These are phyloP conservation scores for Alectura lathami DNA, from an alignment of 2,113 vertebrate species.

Conservation along the genomic window DNA sequence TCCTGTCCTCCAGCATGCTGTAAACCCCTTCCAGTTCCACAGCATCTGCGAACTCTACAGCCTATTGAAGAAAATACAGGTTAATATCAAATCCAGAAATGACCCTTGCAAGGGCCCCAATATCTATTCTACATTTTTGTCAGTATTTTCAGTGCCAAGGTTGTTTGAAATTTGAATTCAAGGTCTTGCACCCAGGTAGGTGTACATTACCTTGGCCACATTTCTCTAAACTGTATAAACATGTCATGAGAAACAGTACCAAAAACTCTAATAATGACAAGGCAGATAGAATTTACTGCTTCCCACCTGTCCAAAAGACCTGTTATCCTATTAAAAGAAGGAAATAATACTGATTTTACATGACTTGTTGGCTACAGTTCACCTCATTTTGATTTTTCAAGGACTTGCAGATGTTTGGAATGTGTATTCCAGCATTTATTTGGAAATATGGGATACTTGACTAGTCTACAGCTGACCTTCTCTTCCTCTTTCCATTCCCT, in stretches of 20 bases:
- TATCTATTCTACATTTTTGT: rapidly evolving
- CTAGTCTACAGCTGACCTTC: rapidly evolving
- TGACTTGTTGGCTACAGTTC: background rate
- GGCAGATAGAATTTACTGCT: background rate
- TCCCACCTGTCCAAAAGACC: background rate
- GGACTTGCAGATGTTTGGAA: background rate
- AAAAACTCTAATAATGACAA: background rate
- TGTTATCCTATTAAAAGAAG: background rate
- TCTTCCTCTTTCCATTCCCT: background rate
- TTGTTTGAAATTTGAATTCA: background rate
- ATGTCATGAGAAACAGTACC: background rate
- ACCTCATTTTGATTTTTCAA: background rate
- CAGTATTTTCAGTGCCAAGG: background rate
- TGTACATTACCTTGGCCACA: background rate
- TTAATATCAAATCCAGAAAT: background rate
- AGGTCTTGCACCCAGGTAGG: background rate
- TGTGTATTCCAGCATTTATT: background rate
- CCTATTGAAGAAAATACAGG: background rate
- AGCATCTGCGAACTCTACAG: background rate
- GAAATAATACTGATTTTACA: background rate
- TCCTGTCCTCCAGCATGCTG: background rate
- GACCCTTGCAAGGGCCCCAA: background rate
- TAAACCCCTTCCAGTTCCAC: background rate
- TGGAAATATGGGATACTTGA: background rate
- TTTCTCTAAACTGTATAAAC: background rate